Percentiles rank a stretch among this genome's conserved stretches.
Conservation (phyloP, 64 coral and sea anemone genomes). For the Montipora foliosa region DNA sequence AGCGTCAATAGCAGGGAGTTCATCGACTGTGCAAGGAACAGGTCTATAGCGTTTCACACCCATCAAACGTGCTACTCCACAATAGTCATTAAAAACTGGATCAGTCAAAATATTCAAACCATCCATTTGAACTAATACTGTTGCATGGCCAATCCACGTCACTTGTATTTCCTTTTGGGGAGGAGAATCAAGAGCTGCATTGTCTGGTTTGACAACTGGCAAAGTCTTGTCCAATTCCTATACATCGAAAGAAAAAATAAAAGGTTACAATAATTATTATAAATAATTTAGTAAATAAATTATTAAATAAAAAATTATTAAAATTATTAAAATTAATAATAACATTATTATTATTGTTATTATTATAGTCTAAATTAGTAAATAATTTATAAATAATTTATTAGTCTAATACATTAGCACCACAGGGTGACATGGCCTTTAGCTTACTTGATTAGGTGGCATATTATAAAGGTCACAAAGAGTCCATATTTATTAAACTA, state of each 20-base stretch:
- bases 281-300: no score
- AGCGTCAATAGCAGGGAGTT: slow-evolving; percentile 68
- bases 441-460: no score
- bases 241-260: background rate
- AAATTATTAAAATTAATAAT: no score
- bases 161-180: slow-evolving; percentile 69
- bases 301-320: no score
- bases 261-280: background rate
- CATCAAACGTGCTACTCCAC: slow-evolving; percentile 49
- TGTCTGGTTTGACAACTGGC: slow-evolving; percentile 65
- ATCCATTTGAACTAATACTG: slow-evolving; percentile 89
- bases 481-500: no score
- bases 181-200: slow-evolving; percentile 32
- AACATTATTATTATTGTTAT: no score
- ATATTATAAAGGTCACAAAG: no score
- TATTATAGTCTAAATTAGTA: no score
- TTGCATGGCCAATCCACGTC: slow-evolving; percentile 94
- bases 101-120: slow-evolving; percentile 87
- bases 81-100: slow-evolving; percentile 86
- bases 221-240: slow-evolving; percentile 75
- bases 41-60: slow-evolving; percentile 65
- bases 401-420: no score
- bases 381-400: no score
- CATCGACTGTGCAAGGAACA: slow-evolving; percentile 48
- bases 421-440: no score